These are phyloP conservation scores for Villa cingulata DNA, from an alignment of 2,888 invertebrate species.

Conservation along the genomic window DNA sequence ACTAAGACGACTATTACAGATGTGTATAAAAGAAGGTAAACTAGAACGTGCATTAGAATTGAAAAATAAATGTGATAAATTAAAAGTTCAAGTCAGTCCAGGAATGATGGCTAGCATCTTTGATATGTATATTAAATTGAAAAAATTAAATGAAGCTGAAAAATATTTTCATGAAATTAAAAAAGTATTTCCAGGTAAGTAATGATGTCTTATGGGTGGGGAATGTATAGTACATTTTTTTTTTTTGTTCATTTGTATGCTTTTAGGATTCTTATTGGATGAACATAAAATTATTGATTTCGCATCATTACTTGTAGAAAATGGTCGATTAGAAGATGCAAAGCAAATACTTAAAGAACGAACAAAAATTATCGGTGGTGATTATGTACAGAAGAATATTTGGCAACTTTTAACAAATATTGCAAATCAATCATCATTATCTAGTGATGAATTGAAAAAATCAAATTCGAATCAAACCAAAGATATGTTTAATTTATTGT, in stretches of 20 bases:
- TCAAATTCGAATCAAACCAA: conserved; percentile 34
- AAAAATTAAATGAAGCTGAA: conserved; percentile 43
- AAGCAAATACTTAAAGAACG: conserved; percentile 39
- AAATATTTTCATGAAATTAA: conserved; percentile 40
- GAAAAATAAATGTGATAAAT: conserved; percentile 39
- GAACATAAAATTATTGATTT: conserved; percentile 52
- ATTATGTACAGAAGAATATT: conserved; percentile 43
- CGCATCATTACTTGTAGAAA: conserved; percentile 44
- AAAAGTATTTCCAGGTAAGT: conserved; percentile 35
- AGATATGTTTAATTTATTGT: conserved; percentile 41
- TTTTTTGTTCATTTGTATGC: no score
- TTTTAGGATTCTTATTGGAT: conserved; percentile 43
- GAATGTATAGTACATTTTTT: no score
- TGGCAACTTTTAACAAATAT: conserved; percentile 46
- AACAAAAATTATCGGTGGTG: conserved; percentile 36
- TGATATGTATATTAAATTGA: conserved; percentile 44
- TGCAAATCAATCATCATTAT: conserved; percentile 24
- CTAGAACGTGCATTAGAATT: conserved; percentile 42
- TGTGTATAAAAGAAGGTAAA: conserved; percentile 43
- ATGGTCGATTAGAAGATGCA: conserved; percentile 25
- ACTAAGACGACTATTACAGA: conserved; percentile 45
- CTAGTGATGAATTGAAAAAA: conserved; percentile 19
- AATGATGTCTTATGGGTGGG: not conserved
- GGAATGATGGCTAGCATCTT: conserved; percentile 54
- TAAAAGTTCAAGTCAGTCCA: conserved; percentile 43